phyloP scores from a whole-genome alignment of 2,888 invertebrate genomes.

The Camptogramma bilineatum region DNA sequence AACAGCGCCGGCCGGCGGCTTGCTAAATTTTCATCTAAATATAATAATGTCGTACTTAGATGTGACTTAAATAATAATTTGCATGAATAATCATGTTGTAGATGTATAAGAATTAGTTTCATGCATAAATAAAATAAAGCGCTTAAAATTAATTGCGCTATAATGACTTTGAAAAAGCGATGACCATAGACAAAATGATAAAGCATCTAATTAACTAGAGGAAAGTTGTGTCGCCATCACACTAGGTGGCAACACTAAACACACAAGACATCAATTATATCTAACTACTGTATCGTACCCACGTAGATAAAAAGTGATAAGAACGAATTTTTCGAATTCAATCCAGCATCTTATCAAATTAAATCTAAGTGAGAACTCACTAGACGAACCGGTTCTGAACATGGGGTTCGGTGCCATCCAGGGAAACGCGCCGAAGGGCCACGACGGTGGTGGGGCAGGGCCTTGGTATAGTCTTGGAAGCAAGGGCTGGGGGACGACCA shows the following conservation, averaged over 20 bases:
- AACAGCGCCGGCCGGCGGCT: no score
- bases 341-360: conserved; percentile 33
- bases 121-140: background rate
- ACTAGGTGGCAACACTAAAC: conserved; percentile 20
- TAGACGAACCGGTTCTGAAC: conserved; percentile 85
- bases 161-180: background rate
- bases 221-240: conserved; percentile 1
- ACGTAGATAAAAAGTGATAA: conserved; percentile 38
- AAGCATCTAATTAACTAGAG: background rate
- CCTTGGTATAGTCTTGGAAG: conserved; percentile 86
- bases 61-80: no score
- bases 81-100: no score
- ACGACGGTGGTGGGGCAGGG: conserved; percentile 81
- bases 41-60: no score
- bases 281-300: conserved; percentile 36
- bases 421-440: conserved; percentile 88
- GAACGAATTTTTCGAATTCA: conserved; percentile 32
- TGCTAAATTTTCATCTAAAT: no score
- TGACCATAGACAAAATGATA: background rate
- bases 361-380: conserved; percentile 70
- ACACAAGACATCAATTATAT: conserved; percentile 11
- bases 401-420: conserved; percentile 87
- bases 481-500: conserved; percentile 89
- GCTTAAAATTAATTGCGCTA: background rate
- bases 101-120: background rate